Base-by-base conservation (phyloP, 2,888 invertebrate species). In the Lycophotia porphyrea region DNA sequence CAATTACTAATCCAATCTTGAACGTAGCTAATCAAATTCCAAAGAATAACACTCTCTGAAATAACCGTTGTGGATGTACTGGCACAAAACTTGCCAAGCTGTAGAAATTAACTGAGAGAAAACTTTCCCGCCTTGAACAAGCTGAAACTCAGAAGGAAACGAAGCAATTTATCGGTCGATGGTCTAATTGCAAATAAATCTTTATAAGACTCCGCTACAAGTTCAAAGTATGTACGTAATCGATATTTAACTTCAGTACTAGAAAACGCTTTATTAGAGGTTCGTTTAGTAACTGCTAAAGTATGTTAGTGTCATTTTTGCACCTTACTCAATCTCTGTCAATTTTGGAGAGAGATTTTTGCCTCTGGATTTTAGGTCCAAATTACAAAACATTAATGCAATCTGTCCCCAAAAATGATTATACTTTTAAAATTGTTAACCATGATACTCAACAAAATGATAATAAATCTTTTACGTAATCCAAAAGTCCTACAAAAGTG, bases 131-230 rank as follows among this genome's bases (percentile, higher is more conserved):
- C 70, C 77, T 84, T 69, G 80, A 73, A 68, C 76, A 82, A 84
- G 71, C 71, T 70, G 36, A 71, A 80, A 77, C 77, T 77, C 58
- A 69, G 71, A 58, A 80, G 71, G 68, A 77, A 71, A 77, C 80
- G 81, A 69, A 77, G 80, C 75, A 82, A 82, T 82, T 82, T 83
- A 82, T 83, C 80, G 80, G 75, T 75, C 69, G 69, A 83, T 79
- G 82, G 81, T 83, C 84, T 83, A 80, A 82, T 82, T 82, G 80
- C 82, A 66, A 82, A 82, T 82, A 82, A 82, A 82, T 81, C 75
- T 83, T 78, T 74, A 74, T 66, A 78, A 78, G 74, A 68, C 55
- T 13, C 27, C 24, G 63, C 63, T 78, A 47, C 39, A 61, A 82
- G 44, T 70, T 49, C 24, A 49, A 78, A 73, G 36, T 78, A 69